Evolutionary conservation across 2,797 vertebrate species (phyloP).

Genomic region (Coendou prehensilis): DNA sequence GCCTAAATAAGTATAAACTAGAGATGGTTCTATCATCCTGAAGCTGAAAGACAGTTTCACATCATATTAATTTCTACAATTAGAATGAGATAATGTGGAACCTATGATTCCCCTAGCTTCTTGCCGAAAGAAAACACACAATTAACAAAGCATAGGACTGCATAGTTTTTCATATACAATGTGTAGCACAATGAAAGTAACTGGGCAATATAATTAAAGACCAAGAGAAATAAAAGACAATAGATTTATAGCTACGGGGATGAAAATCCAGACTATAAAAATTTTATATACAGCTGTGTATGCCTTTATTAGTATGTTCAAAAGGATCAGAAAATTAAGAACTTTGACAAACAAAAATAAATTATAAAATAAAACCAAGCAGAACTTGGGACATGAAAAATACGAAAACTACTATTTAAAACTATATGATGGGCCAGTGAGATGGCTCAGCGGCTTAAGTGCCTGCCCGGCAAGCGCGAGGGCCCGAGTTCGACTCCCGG

Average conservation of each 20-base stretch:
- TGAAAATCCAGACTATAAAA: not conserved
- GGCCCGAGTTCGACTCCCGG: no score
- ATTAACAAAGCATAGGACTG: not conserved
- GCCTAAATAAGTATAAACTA: not conserved
- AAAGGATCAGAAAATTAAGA: not conserved
- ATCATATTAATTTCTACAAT: constrained; percentile 30
- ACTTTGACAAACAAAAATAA: not conserved
- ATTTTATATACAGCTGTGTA: not conserved
- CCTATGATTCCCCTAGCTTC: not conserved
- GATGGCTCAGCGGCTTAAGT: no score
- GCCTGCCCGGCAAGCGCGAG: no score
- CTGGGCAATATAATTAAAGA: not conserved
- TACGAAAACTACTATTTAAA: not conserved
- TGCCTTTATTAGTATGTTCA: not conserved
- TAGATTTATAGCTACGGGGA: not conserved
- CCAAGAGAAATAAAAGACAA: not conserved
- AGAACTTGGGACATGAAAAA: not conserved
- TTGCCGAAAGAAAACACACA: not conserved
- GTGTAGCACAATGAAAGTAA: not conserved
- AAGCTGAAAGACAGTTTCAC: not conserved
- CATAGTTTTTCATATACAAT: not conserved
- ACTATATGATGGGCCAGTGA: not conserved
- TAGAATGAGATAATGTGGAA: constrained; percentile 10
- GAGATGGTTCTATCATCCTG: not conserved
- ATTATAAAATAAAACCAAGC: constrained; percentile 9